Conservation (phyloP, 2,888 invertebrate species). For the Ommatoiulus sabulosus region DNA sequence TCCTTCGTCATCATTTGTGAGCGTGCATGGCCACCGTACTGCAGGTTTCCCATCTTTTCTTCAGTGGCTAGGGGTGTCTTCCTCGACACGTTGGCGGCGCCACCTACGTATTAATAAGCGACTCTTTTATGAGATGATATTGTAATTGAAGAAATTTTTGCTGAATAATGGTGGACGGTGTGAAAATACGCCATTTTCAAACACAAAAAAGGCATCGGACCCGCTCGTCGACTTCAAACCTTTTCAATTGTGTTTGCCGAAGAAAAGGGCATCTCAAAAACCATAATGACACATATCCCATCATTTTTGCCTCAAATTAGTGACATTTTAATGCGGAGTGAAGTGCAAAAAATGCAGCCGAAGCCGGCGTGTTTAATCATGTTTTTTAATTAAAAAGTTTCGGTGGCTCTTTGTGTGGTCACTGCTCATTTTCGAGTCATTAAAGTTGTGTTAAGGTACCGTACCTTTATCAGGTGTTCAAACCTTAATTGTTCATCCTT, state of each 20-base stretch:
- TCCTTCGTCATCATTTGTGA: slow-evolving; percentile 14
- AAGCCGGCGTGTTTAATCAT: not conserved
- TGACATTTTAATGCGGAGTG: not conserved
- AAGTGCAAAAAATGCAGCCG: not conserved
- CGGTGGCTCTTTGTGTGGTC: slow-evolving; percentile 8
- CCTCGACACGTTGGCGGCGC: not conserved
- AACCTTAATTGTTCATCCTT: slow-evolving; percentile 28
- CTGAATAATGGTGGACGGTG: slow-evolving; percentile 11
- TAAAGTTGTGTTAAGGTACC: slow-evolving; percentile 5
- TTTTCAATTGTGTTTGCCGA: not conserved
- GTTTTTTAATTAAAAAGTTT: not conserved
- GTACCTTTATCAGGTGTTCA: not conserved
- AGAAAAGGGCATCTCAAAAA: slow-evolving; percentile 25
- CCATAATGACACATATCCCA: slow-evolving; percentile 23
- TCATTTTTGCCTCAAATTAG: slow-evolving; percentile 11
- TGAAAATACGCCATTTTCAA: slow-evolving; percentile 19
- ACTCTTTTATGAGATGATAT: not conserved
- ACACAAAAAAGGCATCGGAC: not conserved
- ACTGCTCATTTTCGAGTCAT: slow-evolving; percentile 1
- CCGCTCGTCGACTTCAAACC: not conserved
- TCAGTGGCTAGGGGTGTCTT: not conserved
- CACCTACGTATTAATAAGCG: slow-evolving; percentile 34
- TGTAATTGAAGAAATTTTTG: slow-evolving; percentile 11
- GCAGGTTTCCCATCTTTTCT: too few relatives aligned
- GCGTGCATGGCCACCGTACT: too few relatives aligned